Evolutionary conservation across 2,888 invertebrate species (phyloP), one percentile per base, ranked within the genome.

Genomic region (Caradrina clavipalpis): DNA sequence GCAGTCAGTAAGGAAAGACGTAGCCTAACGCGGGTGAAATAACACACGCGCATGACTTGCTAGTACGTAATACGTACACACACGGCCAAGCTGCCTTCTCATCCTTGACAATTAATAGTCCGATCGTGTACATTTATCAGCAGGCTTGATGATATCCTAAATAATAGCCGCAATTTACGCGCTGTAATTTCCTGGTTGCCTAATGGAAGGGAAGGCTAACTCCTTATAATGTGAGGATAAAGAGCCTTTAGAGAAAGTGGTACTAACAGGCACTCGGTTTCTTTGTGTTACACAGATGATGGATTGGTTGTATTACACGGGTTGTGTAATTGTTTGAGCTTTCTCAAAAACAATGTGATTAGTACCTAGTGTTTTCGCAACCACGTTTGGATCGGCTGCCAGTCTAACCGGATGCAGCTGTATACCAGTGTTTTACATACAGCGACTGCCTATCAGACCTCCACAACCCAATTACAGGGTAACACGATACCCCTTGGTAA

Each of bases 131-230:
- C 74, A 66, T 81, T 81, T 80, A 81, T 80, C 83, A 78, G 78
- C 56, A 42, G 42, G 67, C 67, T 70, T 80, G 66, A 82, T 83
- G 82, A 80, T 80, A 81, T 76, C 82, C 82, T 73, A 78, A 83
- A 81, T 83, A 83, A 83, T 83, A 73, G 61, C 77, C 53, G 49
- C 65, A 70, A 79, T 80, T 82, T 73, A 71, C 58, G 63, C 51
- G 39, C 60, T 51, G 62, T 80, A 80, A 83, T 78, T 80, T 80
- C 80, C 82, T 72, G 68, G 66, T 72, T 61, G 49, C 57, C 65
- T 82, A 82, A 82, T 77, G 66, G 61, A 77, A 63, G 59, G 64
- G 71, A 77, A 73, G 55, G 47, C 78, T 78, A 71, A 69, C 68
- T 61, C 64, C 67, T 56, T 55, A 51, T 69, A 56, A 80, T 66